Percentiles rank a stretch among this genome's conserved stretches.
phyloP scores from a whole-genome alignment of 2,797 vertebrate species.

The Fringilla coelebs region DNA sequence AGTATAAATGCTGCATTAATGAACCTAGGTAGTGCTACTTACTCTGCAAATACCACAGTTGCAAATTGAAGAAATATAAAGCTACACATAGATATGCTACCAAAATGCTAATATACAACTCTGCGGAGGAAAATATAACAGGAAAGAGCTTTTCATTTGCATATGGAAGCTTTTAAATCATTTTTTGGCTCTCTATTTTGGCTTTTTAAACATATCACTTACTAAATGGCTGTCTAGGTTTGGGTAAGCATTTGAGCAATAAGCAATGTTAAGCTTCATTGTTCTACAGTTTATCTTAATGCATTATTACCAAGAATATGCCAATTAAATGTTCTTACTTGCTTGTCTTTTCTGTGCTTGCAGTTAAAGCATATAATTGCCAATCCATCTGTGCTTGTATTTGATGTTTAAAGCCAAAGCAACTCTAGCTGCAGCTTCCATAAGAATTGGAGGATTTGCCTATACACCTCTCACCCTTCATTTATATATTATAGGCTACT shows the following conservation, averaged over 20 bases:
- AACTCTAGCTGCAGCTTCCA: neutral
- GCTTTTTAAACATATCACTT: neutral
- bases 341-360: neutral
- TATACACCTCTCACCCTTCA: neutral
- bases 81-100: neutral
- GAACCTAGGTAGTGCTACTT: neutral
- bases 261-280: neutral
- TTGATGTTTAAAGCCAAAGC: neutral
- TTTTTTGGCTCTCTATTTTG: neutral
- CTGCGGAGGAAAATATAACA: neutral
- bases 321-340: neutral
- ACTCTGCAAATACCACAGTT: neutral
- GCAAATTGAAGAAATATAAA: constrained; percentile 1
- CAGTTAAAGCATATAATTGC: neutral
- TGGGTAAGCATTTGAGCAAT: neutral
- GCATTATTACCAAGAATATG: neutral
- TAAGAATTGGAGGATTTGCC: neutral
- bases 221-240: neutral
- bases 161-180: neutral
- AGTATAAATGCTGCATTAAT: constrained; percentile 30
- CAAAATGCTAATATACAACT: neutral
- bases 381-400: neutral
- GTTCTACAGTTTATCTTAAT: neutral
- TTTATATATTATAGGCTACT: neutral
- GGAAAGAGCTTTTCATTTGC: neutral